Conservation (phyloP, 2,113 vertebrate species). For the Natator depressus region DNA sequence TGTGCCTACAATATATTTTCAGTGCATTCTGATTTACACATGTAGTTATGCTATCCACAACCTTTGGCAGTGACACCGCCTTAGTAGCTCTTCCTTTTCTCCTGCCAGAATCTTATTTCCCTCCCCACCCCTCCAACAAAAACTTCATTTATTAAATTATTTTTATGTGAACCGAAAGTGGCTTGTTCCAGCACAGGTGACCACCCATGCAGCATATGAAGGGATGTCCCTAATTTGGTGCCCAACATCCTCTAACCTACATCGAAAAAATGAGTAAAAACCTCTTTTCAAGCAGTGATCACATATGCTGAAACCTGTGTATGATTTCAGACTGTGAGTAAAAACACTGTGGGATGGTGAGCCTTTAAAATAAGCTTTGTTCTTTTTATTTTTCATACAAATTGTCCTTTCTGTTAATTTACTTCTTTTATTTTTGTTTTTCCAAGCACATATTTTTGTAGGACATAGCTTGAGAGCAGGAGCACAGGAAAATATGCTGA, state of each 20-base stretch:
- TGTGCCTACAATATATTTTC: neutral
- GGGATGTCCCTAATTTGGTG: neutral
- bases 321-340: neutral
- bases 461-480: constrained; percentile 15
- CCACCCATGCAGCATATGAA: neutral
- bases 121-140: neutral
- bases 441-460: constrained; percentile 18
- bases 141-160: neutral
- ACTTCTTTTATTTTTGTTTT: constrained; percentile 33
- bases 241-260: neutral
- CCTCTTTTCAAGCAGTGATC: neutral
- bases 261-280: neutral
- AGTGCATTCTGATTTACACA: neutral
- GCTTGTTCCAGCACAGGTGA: neutral
- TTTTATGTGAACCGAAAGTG: neutral
- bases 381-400: neutral
- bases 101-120: neutral
- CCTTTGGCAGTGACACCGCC: neutral
- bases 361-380: neutral
- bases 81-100: neutral
- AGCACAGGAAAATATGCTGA: constrained; percentile 1
- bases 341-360: neutral
- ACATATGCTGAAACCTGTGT: neutral
- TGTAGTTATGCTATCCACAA: neutral
- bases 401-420: neutral